phyloP scores from a whole-genome alignment of 23 tunicate genomes.

The Trididemnum nubilum region DNA sequence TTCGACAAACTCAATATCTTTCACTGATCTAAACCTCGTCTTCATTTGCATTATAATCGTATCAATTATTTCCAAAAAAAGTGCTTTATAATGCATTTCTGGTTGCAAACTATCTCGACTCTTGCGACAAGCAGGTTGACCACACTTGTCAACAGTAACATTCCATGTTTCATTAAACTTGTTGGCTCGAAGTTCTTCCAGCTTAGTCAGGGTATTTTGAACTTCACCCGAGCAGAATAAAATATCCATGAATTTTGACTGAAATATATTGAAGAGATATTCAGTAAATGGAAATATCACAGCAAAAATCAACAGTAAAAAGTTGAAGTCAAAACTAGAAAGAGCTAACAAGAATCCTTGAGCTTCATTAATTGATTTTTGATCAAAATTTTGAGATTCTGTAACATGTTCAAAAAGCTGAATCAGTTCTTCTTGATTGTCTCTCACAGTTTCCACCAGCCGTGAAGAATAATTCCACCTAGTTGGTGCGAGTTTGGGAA shows the following conservation, averaged over 20 bases:
- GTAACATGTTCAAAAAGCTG: conserved; percentile 1
- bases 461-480: conserved; percentile 30
- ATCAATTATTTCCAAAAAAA: conserved; percentile 13
- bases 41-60: conserved; percentile 8
- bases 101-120: too few relatives aligned
- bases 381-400: conserved; percentile 17
- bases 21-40: conserved; percentile 8
- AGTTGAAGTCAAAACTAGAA: conserved; percentile 7
- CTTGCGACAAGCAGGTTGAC: not conserved
- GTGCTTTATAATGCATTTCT: not conserved
- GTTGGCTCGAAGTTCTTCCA: conserved; percentile 7
- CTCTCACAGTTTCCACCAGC: conserved; percentile 19
- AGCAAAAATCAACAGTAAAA: too few relatives aligned
- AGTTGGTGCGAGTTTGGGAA: conserved; percentile 19
- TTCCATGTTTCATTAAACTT: not conserved
- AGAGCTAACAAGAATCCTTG: conserved; percentile 9
- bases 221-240: not conserved
- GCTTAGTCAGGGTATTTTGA: too few relatives aligned
- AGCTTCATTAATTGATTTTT: too few relatives aligned
- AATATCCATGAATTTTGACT: too few relatives aligned
- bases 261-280: too few relatives aligned
- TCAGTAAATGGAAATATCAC: too few relatives aligned
- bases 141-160: not conserved
- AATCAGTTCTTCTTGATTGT: not conserved
- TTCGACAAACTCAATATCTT: conserved; percentile 12